Percentiles rank a stretch among this genome's conserved stretches.
phyloP scores from a whole-genome alignment of 1,140 invertebrate species.

The Mizuhopecten yessoensis region DNA sequence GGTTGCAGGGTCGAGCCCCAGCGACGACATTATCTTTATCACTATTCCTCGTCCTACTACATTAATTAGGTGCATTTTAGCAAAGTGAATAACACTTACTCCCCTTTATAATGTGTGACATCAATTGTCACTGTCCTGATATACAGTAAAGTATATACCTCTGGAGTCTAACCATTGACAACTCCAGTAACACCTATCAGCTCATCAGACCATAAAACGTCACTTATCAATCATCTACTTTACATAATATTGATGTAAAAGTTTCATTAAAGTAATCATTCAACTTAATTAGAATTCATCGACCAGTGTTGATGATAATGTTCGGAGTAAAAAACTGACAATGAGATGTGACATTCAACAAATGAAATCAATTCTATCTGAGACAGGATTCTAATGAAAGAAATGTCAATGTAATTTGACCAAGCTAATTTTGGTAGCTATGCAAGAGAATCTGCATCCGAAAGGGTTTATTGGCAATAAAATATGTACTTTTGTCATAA shows the following conservation, averaged over 20 bases:
- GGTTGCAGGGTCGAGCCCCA: too few species aligned
- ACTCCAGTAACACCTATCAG: too few species aligned
- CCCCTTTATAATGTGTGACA: too few species aligned
- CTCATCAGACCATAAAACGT: too few species aligned
- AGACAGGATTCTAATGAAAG: not conserved
- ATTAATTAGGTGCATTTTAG: too few species aligned
- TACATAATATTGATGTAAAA: not conserved
- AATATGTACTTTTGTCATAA: not conserved
- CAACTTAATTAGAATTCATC: not conserved
- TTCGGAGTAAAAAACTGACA: not conserved
- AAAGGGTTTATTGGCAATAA: not conserved
- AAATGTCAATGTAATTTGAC: not conserved
- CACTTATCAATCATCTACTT: too few species aligned
- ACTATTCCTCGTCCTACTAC: too few species aligned
- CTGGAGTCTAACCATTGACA: too few species aligned
- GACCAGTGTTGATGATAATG: not conserved
- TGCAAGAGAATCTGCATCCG: not conserved
- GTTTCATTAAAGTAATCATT: not conserved
- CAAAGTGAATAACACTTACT: too few species aligned
- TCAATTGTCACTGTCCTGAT: too few species aligned
- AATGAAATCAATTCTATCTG: not conserved
- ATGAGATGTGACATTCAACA: not conserved
- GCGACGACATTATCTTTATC: too few species aligned
- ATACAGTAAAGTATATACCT: too few species aligned
- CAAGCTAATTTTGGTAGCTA: constrained; percentile 22